Base-by-base conservation (phyloP, 2,888 invertebrate species). In the Salpingus planirostris region DNA sequence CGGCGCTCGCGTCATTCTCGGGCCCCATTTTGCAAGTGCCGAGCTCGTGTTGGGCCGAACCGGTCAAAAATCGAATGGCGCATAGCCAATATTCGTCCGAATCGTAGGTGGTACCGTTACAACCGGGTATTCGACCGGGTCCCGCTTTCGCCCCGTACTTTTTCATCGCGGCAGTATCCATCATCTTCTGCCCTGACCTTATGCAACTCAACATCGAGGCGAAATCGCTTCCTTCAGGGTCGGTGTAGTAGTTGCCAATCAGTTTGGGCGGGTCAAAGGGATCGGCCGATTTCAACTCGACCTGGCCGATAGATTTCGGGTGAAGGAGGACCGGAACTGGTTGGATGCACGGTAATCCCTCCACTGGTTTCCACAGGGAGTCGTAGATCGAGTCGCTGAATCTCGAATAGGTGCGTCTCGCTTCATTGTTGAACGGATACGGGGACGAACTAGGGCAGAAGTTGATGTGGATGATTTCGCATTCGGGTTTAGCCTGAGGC, bases 211-310 rank as follows among this genome's bases (percentile, higher is more conserved):
- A 68, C 32, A 62, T 53, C 1, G 60, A 55, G 38, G 46, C 53
- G 2, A 61, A 40, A 36, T 64, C 63, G 3, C 70, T 36, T 74
- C 66, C 43, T 68, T 75, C 44, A 67, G 69, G 67, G 50, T 78
- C 71, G 0, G 76, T 70, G 53, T 90, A 74, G 60, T 91, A 95
- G 56, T 84, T 84, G 0, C 86, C 81, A 44, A 85, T 74, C 29
- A 89, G 69, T 10, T 73, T 62, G 0, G 90, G 87, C 47, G 78
- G 74, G 0, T 75, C 70, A 45, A 73, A 72, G 0, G 88, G 86
- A 57, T 87, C 75, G 36, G 67, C 75, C 6, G 77, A 80, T 49
- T 69, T 72, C 11, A 91, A 66, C 57, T 66, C 69, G 0, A 85
- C 60, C 38, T 74, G 67, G 0, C 84, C 84, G 42, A 69, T 68